A percentile compares a stretch with the other conserved stretches of the same genome.
These are phyloP conservation scores for Bombus superbus DNA, from an alignment of 1,140 invertebrate species.

Conservation along the genomic window DNA sequence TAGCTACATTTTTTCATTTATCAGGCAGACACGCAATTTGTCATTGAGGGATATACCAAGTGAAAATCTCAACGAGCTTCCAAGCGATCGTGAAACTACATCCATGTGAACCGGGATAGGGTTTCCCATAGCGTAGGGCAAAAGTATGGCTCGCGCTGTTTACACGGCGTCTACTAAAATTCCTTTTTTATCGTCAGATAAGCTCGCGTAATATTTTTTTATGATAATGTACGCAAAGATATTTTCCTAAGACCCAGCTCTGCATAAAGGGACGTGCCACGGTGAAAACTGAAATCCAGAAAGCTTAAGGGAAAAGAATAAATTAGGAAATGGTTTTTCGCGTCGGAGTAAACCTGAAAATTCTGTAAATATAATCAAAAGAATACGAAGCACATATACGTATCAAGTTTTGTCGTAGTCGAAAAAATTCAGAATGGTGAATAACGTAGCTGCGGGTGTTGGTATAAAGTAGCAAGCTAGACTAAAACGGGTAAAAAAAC, in stretches of 20 bases:
- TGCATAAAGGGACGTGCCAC: neutral
- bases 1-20: slow-evolving; percentile 56
- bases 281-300: neutral
- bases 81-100: neutral
- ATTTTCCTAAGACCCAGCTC: neutral
- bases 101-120: too few relatives aligned
- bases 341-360: neutral
- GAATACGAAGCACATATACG: neutral
- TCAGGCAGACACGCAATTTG: slow-evolving; percentile 45
- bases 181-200: slow-evolving; percentile 8
- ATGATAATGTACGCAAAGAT: neutral
- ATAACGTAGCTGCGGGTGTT: neutral
- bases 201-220: slow-evolving; percentile 7
- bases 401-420: neutral
- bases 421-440: neutral
- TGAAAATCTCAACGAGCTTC: slow-evolving; percentile 45
- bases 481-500: neutral
- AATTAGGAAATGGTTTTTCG: neutral
- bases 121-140: neutral
- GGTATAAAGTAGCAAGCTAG: slow-evolving; percentile 25
- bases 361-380: neutral
- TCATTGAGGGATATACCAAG: slow-evolving; percentile 6
- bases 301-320: neutral
- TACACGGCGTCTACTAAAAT: slow-evolving; percentile 8
- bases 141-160: neutral